Percentiles rank a stretch among this genome's conserved stretches.
Conservation (phyloP, 2,888 invertebrate species). For the Eristalinus aeneus region DNA sequence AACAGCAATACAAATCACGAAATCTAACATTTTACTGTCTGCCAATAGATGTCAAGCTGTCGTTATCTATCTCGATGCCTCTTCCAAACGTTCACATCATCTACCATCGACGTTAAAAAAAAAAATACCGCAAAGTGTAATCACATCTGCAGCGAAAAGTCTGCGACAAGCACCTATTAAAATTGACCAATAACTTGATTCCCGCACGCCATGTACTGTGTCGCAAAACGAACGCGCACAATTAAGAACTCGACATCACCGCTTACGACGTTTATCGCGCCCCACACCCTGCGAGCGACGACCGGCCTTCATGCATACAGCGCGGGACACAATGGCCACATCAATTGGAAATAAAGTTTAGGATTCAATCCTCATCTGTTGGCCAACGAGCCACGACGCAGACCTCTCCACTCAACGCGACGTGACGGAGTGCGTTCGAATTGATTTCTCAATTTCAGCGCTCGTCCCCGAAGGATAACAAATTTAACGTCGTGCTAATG, state of each 20-base stretch:
- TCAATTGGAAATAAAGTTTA: not conserved
- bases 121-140: no score
- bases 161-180: not conserved
- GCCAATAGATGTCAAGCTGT: not conserved
- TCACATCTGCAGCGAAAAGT: no score
- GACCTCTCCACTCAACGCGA: not conserved
- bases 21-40: not conserved
- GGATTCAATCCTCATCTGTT: not conserved
- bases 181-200: not conserved
- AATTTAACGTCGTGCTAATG: not conserved
- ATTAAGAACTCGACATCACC: not conserved
- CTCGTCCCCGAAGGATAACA: not conserved
- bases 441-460: not conserved
- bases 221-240: not conserved
- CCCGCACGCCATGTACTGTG: not conserved
- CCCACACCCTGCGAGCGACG: not conserved
- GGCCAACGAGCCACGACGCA: not conserved
- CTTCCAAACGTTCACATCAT: no score
- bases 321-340: not conserved
- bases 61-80: no score
- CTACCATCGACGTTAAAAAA: no score
- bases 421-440: not conserved
- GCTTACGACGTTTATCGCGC: not conserved
- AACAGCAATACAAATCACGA: no score
- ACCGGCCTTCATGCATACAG: not conserved